Base-by-base conservation (phyloP, 2,888 invertebrate genomes). In the Laspeyria flexula region DNA sequence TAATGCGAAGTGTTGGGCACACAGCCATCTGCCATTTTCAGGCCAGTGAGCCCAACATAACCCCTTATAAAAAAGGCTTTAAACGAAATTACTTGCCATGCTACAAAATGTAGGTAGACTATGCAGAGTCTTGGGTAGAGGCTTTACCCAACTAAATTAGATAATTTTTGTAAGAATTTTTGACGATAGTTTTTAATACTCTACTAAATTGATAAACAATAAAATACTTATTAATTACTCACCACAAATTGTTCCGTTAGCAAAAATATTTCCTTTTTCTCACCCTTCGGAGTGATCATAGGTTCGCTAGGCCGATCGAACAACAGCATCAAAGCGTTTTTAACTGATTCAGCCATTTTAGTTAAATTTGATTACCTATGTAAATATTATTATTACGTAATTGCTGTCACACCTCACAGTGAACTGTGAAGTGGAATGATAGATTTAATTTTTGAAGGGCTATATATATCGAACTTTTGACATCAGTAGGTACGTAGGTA, bases 221-320 rank as follows among this genome's bases (percentile, higher is more conserved):
- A 5, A 21, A 25, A 7, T 25, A 6, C 4, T 25, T 6, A 6
- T 3, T 6, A 25, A 25, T 38, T 15, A 43, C 94, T 94, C 85
- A 95, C 95, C 93, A 95, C 75, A 65, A 94, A 93, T 55, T 93
- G 85, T 43, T 93, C 79, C 0, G 94, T 94, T 3, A 96, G 91
- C 58, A 95, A 93, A 60, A 96, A 96, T 10, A 94, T 83, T 12
- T 93, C 85, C 53, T 93, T 93, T 0, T 91, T 68, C 0, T 94
- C 94, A 9, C 94, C 94, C 71, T 95, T 95, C 0, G 94, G 94
- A 13, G 94, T 91, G 58, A 95, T 93, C 45, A 95, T 77, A 0
- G 95, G 92, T 74, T 95, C 95, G 27, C 88, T 85, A 0, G 95
- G 94, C 21, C 95, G 92, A 71, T 95, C 94, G 70, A 94, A 94